phyloP scores from a whole-genome alignment of 2,113 vertebrate genomes.

The Solenodon paradoxus region DNA sequence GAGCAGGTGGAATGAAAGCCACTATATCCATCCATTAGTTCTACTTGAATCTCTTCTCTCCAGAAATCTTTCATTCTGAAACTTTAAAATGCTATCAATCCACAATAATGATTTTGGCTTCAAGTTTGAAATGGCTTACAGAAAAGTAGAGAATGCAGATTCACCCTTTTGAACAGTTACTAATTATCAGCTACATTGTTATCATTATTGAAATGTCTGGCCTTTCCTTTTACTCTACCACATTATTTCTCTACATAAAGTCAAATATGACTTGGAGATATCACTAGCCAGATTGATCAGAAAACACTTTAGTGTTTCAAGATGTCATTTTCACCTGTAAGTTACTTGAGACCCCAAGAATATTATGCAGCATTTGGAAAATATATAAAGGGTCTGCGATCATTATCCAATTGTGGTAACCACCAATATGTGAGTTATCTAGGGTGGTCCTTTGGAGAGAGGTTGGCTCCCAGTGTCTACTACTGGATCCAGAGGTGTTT shows the following conservation, averaged over 20 bases:
- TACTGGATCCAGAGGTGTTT: not conserved
- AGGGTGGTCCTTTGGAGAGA: not conserved
- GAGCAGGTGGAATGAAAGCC: not conserved
- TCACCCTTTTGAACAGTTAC: not conserved
- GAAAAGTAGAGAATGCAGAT: not conserved
- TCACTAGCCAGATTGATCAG: not conserved
- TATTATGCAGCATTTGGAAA: not conserved
- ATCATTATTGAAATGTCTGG: not conserved
- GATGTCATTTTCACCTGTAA: not conserved
- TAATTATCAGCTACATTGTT: not conserved
- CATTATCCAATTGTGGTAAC: not conserved
- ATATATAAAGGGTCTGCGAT: not conserved
- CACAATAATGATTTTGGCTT: not conserved
- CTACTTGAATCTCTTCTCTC: not conserved
- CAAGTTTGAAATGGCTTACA: not conserved
- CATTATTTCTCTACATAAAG: not conserved
- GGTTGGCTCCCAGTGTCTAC: not conserved
- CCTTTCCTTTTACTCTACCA: not conserved
- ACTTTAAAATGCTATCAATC: not conserved
- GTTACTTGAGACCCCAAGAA: not conserved
- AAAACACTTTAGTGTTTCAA: not conserved
- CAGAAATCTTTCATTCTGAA: conserved; percentile 24
- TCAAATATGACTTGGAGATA: not conserved
- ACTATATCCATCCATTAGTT: not conserved
- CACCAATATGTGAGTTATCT: not conserved